These are phyloP conservation scores for Drosophila buzzatii DNA, from an alignment of 2,888 invertebrate species.

Conservation along the genomic window DNA sequence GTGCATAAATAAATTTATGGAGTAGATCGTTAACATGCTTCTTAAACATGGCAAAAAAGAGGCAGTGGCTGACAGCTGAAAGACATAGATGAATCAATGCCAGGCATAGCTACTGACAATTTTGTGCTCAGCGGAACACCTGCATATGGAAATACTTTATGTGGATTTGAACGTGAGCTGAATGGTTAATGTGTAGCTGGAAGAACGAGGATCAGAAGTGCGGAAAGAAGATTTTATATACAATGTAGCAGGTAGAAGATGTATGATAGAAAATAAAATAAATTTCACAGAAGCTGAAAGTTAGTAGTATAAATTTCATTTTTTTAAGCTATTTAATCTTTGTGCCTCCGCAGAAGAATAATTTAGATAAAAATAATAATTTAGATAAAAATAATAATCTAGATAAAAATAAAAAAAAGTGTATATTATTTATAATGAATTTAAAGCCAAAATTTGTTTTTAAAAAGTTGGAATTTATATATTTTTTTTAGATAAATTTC, in stretches of 20 bases:
- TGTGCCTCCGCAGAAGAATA: no score
- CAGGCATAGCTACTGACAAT: neutral
- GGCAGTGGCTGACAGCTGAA: neutral
- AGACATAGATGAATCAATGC: constrained; percentile 12
- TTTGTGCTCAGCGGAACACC: constrained; percentile 1
- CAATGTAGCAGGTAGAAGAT: neutral
- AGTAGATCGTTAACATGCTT: constrained; percentile 22
- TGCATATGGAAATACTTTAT: neutral
- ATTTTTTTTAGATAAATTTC: no score
- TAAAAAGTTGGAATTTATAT: no score
- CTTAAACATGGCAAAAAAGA: constrained; percentile 1
- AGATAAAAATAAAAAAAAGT: no score
- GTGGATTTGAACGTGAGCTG: neutral
- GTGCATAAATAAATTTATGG: constrained; percentile 48
- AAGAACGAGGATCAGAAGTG: neutral
- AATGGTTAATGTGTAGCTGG: neutral
- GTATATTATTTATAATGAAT: no score
- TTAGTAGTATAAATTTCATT: no score
- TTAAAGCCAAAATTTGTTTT: no score
- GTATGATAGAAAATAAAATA: no score
- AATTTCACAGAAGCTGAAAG: no score
- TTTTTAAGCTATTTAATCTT: no score
- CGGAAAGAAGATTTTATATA: neutral
- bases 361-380: no score
- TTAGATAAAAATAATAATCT: no score